Conservation (phyloP, 2,888 invertebrate genomes). For the Molorchus minor region DNA sequence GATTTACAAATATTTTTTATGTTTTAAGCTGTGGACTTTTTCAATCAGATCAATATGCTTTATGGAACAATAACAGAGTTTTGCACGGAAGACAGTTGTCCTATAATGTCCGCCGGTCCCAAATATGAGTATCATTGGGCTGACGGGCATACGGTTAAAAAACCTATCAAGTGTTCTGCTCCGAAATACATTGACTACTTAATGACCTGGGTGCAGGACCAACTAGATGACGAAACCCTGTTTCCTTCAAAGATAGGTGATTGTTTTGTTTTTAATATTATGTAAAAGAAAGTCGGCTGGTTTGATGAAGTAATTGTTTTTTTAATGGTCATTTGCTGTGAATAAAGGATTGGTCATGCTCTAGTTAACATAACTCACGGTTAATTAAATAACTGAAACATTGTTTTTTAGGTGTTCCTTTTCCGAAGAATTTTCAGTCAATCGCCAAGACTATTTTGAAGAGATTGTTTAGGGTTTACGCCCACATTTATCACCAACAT, state of each 20-base stretch:
- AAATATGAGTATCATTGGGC: slow-evolving; percentile 99
- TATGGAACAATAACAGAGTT: slow-evolving; percentile 99
- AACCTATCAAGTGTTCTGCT: slow-evolving; percentile 98
- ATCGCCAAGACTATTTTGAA: slow-evolving; percentile 99
- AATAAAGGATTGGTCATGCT: slow-evolving; percentile 12
- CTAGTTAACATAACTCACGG: slow-evolving; percentile 6
- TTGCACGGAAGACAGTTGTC: slow-evolving; percentile 96
- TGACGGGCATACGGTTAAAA: slow-evolving; percentile 96
- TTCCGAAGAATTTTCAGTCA: slow-evolving; percentile 95
- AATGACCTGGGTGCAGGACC: slow-evolving; percentile 99
- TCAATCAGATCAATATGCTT: slow-evolving; percentile 99
- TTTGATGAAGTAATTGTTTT: neutral
- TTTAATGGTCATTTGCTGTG: neutral
- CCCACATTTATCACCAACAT: slow-evolving; percentile 99
- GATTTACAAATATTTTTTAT: slow-evolving; percentile 4
- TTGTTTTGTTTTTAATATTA: slow-evolving; percentile 19
- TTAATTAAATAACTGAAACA: too few relatives aligned
- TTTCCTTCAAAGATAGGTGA: slow-evolving; percentile 97
- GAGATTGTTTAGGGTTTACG: slow-evolving; percentile 97
- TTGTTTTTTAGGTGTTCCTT: slow-evolving; percentile 90
- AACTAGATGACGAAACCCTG: slow-evolving; percentile 96
- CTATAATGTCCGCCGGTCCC: slow-evolving; percentile 98
- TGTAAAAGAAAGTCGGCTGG: neutral
- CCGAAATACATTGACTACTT: slow-evolving; percentile 99
- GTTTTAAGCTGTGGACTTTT: slow-evolving; percentile 94